Evolutionary conservation across 2,888 invertebrate species (phyloP).

Genomic region (Synanthedon myopaeformis): DNA sequence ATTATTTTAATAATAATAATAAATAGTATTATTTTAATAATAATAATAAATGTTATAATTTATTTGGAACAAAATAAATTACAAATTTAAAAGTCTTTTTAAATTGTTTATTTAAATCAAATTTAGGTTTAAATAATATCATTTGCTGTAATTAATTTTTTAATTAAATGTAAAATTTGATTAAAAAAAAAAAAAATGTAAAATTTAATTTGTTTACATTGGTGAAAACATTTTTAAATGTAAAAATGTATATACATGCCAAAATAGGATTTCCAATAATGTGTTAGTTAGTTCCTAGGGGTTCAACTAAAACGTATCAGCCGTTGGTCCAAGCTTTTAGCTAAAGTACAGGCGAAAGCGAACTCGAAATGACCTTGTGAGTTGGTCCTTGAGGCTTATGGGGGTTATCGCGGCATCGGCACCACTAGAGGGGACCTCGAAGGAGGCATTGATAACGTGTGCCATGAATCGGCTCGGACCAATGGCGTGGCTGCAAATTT

Average conservation of each 20-base stretch:
- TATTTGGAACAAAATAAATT: not conserved
- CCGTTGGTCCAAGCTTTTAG: conserved; percentile 62
- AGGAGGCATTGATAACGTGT: conserved; percentile 66
- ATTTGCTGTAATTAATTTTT: too few relatives aligned
- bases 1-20: too few relatives aligned
- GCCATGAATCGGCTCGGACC: conserved; percentile 70
- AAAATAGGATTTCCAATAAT: not conserved
- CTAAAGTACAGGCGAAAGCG: conserved; percentile 31
- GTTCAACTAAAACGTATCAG: conserved; percentile 18
- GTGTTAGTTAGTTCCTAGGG: not conserved
- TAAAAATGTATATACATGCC: not conserved
- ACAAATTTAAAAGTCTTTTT: too few relatives aligned
- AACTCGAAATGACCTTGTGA: conserved; percentile 21
- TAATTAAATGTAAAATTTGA: too few relatives aligned
- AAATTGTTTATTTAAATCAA: too few relatives aligned
- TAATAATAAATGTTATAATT: not conserved
- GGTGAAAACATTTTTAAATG: not conserved
- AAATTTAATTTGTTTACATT: too few relatives aligned
- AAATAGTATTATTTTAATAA: too few relatives aligned
- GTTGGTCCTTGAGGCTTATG: conserved; percentile 27
- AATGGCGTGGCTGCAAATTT: conserved; percentile 55
- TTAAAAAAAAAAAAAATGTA: too few relatives aligned
- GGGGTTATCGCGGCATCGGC: conserved; percentile 33
- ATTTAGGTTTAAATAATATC: too few relatives aligned
- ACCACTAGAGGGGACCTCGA: conserved; percentile 55